Base-by-base conservation (phyloP, 64 coral and sea anemone genomes). In the Exaiptasia diaphana region DNA sequence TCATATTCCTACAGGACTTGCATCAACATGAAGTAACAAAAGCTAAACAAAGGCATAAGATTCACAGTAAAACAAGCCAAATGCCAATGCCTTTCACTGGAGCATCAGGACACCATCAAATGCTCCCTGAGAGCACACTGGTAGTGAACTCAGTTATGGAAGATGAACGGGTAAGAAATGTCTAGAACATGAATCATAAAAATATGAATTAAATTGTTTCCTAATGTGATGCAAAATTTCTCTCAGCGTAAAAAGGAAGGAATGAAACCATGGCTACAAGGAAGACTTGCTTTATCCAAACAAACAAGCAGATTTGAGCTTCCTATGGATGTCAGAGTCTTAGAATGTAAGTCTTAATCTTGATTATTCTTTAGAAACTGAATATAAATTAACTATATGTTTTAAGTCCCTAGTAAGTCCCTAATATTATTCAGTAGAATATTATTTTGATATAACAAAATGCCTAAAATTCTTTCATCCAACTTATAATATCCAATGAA, bases 241-340 rank as follows among this genome's bases (percentile, higher is more conserved):
- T 71, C 85, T 1, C 40, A 99, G 95, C 90, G 80, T 28, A 87
- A 79, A 20, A 88, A 48, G 69, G 95, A 99, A 74, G 85, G 95
- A 12, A 88, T 93, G 49, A 99, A 99, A 39, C 95, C 90, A 26
- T 99, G 95, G 95, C 40, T 99, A 36, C 90, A 93, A 7, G 95
- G 95, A 50, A 85, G 95, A 36, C 46, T 99, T 40, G 89, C 90
- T 21, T 72, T 99, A 10, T 99, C 95, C 4, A 87, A 99, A 71
- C 95, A 99, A 34, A 99, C 90, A 20, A 99, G 95, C 75, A 67
- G 95, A 9, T 99, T 99, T 89, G 89, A 99, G 70, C 60, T 99
- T 27, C 95, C 95, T 9, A 99, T 99, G 95, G 95, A 99, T 56
- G 90, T 99, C 5, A 92, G 62, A 73, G 54, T 88, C 20, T 71